Conservation (phyloP, 92 coral and sea anemone species). For the Actinostola sp. region DNA sequence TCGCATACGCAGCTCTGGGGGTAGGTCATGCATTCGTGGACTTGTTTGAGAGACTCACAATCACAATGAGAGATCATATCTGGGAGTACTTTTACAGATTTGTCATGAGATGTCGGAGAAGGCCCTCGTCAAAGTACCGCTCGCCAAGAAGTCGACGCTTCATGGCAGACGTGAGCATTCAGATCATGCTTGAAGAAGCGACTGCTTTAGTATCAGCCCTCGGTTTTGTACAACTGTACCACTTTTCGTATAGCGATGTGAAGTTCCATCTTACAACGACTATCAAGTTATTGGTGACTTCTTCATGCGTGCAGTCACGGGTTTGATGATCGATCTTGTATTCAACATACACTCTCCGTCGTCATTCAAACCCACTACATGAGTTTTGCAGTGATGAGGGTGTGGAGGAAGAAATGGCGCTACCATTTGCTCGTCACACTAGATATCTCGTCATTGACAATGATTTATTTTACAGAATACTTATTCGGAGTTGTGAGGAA, state of each 20-base stretch:
- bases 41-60: conserved; percentile 39
- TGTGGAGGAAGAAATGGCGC: conserved; percentile 57
- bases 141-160: conserved; percentile 52
- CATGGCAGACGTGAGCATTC: conserved; percentile 59
- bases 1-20: conserved; percentile 53
- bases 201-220: conserved; percentile 47
- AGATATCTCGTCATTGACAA: conserved; percentile 15
- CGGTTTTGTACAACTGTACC: conserved; percentile 36
- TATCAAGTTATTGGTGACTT: conserved; percentile 23
- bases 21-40: conserved; percentile 45
- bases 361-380: conserved; percentile 35
- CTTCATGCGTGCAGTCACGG: conserved; percentile 37
- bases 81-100: conserved; percentile 47
- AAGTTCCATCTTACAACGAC: conserved; percentile 22
- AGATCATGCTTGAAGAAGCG: conserved; percentile 53
- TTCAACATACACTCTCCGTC: conserved; percentile 50
- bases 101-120: background rate
- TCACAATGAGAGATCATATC: conserved; percentile 50
- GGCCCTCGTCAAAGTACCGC: conserved; percentile 12
- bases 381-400: conserved; percentile 42
- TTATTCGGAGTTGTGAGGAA: conserved; percentile 21
- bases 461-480: conserved; percentile 48
- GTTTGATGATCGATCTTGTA: conserved; percentile 49
- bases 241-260: conserved; percentile 37
- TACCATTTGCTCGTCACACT: conserved; percentile 32